Evolutionary conservation across 2,888 invertebrate species (phyloP).

Genomic region (Apantesis nais): DNA sequence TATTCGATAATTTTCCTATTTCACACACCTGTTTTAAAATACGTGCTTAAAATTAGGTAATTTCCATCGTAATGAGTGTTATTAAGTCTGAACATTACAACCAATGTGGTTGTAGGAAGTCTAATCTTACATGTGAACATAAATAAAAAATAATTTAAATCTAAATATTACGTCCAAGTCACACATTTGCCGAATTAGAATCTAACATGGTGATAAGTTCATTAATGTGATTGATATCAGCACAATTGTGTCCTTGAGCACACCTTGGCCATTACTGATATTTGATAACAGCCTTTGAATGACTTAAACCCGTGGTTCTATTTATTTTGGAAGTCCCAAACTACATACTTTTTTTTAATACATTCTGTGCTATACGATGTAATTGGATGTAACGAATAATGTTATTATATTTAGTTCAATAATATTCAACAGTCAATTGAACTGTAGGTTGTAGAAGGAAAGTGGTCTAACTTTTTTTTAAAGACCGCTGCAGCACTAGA

Average conservation of each 20-base stretch:
- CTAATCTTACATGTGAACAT: not conserved
- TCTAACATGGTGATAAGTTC: not conserved
- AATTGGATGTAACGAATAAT: not conserved
- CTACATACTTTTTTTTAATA: not conserved
- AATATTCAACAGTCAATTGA: not conserved
- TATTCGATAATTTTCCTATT: slow-evolving; percentile 2
- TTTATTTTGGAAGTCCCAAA: not conserved
- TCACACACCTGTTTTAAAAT: not conserved
- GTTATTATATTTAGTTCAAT: not conserved
- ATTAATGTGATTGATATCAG: not conserved
- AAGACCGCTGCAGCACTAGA: too few relatives aligned
- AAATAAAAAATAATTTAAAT: not conserved
- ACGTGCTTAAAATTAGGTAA: not conserved
- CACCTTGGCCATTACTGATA: not conserved
- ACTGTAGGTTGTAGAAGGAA: not conserved
- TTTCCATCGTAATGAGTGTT: not conserved
- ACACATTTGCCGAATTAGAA: not conserved
- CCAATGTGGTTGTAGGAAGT: not conserved
- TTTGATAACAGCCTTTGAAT: not conserved
- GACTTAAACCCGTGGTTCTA: not conserved
- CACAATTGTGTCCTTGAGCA: not conserved
- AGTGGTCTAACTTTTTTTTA: too few relatives aligned
- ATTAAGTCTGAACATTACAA: too few relatives aligned
- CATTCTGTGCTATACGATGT: not conserved
- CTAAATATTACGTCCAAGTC: not conserved